Conservation (phyloP, 2,113 vertebrate species). For the Calyptommatus sinebrachiatus region DNA sequence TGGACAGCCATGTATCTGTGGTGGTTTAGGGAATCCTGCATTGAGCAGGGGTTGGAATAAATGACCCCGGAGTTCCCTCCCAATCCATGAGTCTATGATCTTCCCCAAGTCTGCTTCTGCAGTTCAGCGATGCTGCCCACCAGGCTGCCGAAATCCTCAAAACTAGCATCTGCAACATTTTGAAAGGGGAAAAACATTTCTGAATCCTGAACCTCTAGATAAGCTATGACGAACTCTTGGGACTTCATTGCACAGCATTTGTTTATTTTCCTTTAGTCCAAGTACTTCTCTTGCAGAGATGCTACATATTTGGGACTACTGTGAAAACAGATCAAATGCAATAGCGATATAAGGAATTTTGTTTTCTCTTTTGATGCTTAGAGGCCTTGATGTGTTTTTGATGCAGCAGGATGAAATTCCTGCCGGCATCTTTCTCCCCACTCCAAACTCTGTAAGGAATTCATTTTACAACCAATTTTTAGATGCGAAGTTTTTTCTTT, state of each 20-base stretch:
- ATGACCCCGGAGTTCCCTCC: neutral
- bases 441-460: slow-evolving; percentile 52
- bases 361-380: slow-evolving; percentile 24
- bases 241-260: slow-evolving; percentile 42
- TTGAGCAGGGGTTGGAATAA: too few relatives aligned
- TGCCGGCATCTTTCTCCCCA: slow-evolving; percentile 37
- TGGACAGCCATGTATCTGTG: too few relatives aligned
- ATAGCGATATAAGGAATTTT: neutral
- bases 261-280: slow-evolving; percentile 57
- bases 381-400: slow-evolving; percentile 59
- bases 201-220: slow-evolving; percentile 32
- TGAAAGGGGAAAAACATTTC: slow-evolving; percentile 39
- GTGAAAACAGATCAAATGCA: slow-evolving; percentile 49
- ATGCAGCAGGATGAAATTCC: slow-evolving; percentile 63
- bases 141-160: neutral
- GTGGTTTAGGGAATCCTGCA: too few relatives aligned
- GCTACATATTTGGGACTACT: slow-evolving; percentile 50
- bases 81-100: neutral
- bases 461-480: slow-evolving; percentile 47
- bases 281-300: slow-evolving; percentile 51
- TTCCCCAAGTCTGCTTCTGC: neutral
- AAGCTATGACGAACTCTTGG: slow-evolving; percentile 35
- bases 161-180: neutral
- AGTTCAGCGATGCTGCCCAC: neutral
- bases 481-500: slow-evolving; percentile 53